phyloP scores from a whole-genome alignment of 2,888 invertebrate genomes.

The Chaetoderma sp. region DNA sequence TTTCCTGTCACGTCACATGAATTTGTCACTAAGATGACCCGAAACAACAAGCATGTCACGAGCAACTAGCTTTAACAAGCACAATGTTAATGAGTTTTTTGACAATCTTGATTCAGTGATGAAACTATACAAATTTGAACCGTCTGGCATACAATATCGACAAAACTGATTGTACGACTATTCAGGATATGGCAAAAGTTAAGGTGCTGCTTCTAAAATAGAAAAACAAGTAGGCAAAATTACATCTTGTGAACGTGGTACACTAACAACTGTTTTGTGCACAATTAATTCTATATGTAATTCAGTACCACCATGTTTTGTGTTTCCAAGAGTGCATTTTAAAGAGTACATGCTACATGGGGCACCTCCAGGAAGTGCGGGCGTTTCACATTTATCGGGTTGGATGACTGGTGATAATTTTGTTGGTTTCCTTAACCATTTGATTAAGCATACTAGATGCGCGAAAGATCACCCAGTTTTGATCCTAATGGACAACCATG shows the following conservation, averaged over 20 bases:
- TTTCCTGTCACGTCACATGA: conserved; percentile 23
- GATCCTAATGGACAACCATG: conserved; percentile 52
- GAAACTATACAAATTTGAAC: background rate
- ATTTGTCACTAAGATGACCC: conserved; percentile 31
- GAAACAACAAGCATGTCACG: conserved; percentile 34
- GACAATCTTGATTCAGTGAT: conserved; percentile 21
- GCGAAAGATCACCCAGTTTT: conserved; percentile 45
- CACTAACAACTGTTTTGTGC: conserved; percentile 7
- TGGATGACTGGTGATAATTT: conserved; percentile 37
- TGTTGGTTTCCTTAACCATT: conserved; percentile 42
- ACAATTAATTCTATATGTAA: conserved; percentile 7
- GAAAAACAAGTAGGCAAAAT: conserved; percentile 6
- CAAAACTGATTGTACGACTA: conserved; percentile 14
- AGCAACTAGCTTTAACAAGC: conserved; percentile 33
- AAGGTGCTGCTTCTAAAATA: conserved; percentile 6
- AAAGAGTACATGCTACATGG: conserved; percentile 5
- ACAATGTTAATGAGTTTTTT: conserved; percentile 25
- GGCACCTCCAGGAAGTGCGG: conserved; percentile 10
- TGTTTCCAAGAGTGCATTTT: conserved; percentile 24
- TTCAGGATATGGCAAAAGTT: conserved; percentile 20
- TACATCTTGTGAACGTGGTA: conserved; percentile 19
- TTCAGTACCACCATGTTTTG: conserved; percentile 14
- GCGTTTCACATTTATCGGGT: conserved; percentile 11
- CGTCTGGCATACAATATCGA: conserved; percentile 7
- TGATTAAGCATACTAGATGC: conserved; percentile 43